Base-by-base conservation (phyloP, 2,113 vertebrate species). In the Corythoichthys intestinalis region DNA sequence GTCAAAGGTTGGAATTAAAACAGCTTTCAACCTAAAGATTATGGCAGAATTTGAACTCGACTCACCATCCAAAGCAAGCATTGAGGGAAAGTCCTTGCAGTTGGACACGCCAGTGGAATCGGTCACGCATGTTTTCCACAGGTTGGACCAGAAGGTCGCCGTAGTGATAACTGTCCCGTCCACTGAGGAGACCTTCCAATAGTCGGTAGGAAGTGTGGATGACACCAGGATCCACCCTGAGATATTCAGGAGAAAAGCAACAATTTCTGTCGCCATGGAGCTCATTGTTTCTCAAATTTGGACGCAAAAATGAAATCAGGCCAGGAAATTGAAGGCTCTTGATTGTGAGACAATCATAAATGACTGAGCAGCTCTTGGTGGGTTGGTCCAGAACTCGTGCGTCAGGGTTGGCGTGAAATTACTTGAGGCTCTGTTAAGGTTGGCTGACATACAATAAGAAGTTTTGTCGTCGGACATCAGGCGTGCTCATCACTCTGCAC, bases 111-210 rank as follows among this genome's bases (percentile, higher is more conserved):
- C 96, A 0, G 96, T 96, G 66, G 96, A 98, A 76, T 98, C 96
- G 4, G 96, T 98, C 63, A 98, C 96, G 60, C 96, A 98, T 0
- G 94, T 94, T 86, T 97, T 98, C 96, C 96, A 98, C 37, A 98
- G 89, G 83, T 97, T 98, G 81, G 95, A 94, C 94, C 94, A 98
- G 85, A 93, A 97, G 62, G 96, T 96, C 39, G 96, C 95, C 0
- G 96, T 97, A 81, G 96, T 98, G 91, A 98, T 98, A 80, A 98
- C 96, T 0, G 94, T 96, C 85, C 96, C 96, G 8, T 98, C 96
- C 73, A 96, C 94, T 65, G 94, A 93, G 39, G 95, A 96, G 62
- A 98, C 96, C 73, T 97, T 97, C 96, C 96, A 98, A 88, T 98
- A 98, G 88, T 96, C 95, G 44, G 93, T 94, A 59, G 95, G 94